phyloP scores from a whole-genome alignment of 2,888 invertebrate species.

The Phyllotreta cruciferae region DNA sequence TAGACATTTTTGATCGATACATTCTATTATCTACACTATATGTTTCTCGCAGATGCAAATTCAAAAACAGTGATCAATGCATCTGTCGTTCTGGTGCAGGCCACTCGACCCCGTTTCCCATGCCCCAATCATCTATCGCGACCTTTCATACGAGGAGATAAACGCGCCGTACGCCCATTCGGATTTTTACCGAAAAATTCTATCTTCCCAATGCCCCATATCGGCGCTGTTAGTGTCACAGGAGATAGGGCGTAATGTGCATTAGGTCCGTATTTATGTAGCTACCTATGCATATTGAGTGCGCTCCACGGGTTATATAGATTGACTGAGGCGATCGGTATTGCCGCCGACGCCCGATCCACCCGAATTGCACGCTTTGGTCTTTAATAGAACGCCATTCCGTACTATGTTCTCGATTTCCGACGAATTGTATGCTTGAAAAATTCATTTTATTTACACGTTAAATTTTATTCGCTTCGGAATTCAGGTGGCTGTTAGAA shows the following conservation, averaged over 20 bases:
- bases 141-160: constrained; percentile 17
- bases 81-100: no score
- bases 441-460: no score
- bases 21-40: no score
- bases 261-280: constrained; percentile 28
- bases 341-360: constrained; percentile 1
- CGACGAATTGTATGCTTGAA: no score
- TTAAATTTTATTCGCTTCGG: no score
- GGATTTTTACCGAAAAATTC: constrained; percentile 21
- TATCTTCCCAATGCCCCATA: constrained; percentile 25
- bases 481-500: no score
- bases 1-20: no score
- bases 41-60: no score
- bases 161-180: constrained; percentile 18
- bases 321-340: constrained; percentile 20
- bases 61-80: no score
- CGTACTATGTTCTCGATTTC: not conserved
- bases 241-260: constrained; percentile 26
- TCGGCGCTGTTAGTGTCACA: constrained; percentile 25
- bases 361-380: constrained; percentile 6
- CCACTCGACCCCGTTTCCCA: no score
- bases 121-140: constrained; percentile 1
- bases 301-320: constrained; percentile 21
- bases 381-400: constrained; percentile 20
- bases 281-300: constrained; percentile 29